Conservation (phyloP, 2,797 vertebrate species). For the Darevskia nairensis region DNA sequence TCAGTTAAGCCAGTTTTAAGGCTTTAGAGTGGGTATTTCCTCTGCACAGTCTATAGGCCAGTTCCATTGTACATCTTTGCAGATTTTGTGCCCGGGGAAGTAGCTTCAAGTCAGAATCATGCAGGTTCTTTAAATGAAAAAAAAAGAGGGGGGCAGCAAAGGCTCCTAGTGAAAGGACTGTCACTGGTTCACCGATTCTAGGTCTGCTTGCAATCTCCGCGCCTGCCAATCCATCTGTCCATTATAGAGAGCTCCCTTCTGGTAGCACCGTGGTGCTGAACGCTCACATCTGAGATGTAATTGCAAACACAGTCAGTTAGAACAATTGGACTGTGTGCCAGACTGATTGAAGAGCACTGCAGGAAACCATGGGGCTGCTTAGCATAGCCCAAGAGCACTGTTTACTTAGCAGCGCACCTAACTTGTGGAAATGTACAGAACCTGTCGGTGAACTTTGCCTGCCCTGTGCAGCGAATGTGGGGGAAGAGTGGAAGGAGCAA, state of each 20-base stretch:
- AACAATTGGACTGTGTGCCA: neutral
- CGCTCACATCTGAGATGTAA: conserved; percentile 19
- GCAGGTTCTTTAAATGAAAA: neutral
- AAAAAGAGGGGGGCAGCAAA: neutral
- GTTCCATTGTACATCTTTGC: neutral
- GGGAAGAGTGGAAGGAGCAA: neutral
- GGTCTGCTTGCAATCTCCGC: neutral
- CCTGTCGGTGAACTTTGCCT: neutral
- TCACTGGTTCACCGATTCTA: conserved; percentile 1
- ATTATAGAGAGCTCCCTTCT: conserved; percentile 23
- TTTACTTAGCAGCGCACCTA: neutral
- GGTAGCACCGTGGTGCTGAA: conserved; percentile 8
- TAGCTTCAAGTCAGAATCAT: neutral
- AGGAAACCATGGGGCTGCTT: conserved; percentile 10
- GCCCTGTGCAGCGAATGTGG: neutral
- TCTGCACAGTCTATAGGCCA: neutral
- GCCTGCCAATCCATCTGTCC: conserved; percentile 24
- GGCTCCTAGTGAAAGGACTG: neutral
- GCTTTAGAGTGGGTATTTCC: neutral
- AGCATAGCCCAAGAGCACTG: neutral
- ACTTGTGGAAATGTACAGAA: neutral
- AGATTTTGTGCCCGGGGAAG: neutral
- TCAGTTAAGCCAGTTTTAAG: neutral
- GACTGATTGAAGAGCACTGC: conserved; percentile 5
- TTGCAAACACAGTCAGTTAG: conserved; percentile 12